Evolutionary conservation across 2,113 vertebrate genomes (phyloP).

Genomic region (Barnardius zonarius): DNA sequence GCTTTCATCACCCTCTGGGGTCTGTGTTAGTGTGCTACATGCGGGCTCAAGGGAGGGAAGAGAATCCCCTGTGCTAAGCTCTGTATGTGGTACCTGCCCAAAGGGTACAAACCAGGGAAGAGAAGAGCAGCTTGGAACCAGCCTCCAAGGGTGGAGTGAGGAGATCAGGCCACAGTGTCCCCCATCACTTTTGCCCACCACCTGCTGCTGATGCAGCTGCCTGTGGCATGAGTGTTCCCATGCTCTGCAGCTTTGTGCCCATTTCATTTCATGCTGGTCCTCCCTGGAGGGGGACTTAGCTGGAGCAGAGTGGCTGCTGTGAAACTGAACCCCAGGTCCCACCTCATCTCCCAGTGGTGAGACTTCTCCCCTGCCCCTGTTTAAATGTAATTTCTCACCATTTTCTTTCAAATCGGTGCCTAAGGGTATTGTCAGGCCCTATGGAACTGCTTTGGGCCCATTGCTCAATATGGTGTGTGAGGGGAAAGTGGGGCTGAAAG

Average conservation of each 20-base stretch:
- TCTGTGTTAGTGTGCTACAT: not conserved
- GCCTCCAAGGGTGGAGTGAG: rapidly evolving
- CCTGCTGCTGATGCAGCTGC: not conserved
- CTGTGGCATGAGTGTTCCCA: not conserved
- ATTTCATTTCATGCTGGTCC: rapidly evolving
- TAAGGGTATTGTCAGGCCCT: not conserved
- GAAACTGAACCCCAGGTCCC: not conserved
- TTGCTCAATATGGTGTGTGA: not conserved
- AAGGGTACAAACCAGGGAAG: not conserved
- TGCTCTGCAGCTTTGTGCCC: rapidly evolving
- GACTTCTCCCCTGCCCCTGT: not conserved
- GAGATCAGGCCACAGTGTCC: rapidly evolving
- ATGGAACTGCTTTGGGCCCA: rapidly evolving
- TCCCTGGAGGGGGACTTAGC: not conserved
- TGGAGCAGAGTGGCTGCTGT: not conserved
- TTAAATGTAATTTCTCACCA: not conserved
- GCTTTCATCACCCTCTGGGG: not conserved
- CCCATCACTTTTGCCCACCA: not conserved
- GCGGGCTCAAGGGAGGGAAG: not conserved
- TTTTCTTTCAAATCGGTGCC: not conserved
- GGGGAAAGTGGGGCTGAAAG: not conserved
- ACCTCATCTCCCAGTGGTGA: not conserved
- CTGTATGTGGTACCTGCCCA: not conserved
- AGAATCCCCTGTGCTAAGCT: not conserved
- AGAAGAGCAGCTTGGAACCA: rapidly evolving